phyloP scores from a whole-genome alignment of 2,888 invertebrate species.

The Synergus laeviventris region DNA sequence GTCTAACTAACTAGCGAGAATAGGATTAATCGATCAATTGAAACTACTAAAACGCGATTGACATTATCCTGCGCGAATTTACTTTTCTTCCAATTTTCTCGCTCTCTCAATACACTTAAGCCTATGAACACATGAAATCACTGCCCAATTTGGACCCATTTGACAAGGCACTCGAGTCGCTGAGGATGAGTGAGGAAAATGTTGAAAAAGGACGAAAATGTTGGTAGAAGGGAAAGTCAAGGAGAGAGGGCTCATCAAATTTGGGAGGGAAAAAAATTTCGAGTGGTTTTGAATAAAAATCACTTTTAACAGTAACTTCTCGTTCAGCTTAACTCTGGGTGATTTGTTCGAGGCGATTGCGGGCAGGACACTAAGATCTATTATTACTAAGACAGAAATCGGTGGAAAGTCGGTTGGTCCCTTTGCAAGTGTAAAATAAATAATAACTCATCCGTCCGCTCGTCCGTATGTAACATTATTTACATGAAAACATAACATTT shows the following conservation, averaged over 20 bases:
- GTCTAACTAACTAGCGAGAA: conserved; percentile 59
- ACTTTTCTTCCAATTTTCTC: conserved; percentile 51
- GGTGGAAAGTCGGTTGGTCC: conserved; percentile 76
- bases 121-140: conserved; percentile 77
- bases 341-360: conserved; percentile 69
- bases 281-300: not conserved
- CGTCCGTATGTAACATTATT: conserved; percentile 66
- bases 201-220: conserved; percentile 20
- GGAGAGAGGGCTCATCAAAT: conserved; percentile 7
- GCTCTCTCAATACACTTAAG: conserved; percentile 69
- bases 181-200: conserved; percentile 43
- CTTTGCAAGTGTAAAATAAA: conserved; percentile 74
- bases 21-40: conserved; percentile 46
- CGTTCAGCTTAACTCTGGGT: conserved; percentile 42
- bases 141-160: conserved; percentile 75
- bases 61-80: conserved; percentile 51
- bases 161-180: conserved; percentile 71
- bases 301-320: conserved; percentile 14
- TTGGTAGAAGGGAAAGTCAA: not conserved
- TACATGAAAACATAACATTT: conserved; percentile 57
- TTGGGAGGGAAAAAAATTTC: not conserved
- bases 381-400: conserved; percentile 73
- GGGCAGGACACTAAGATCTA: conserved; percentile 73
- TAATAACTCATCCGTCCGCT: conserved; percentile 69
- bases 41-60: conserved; percentile 65